phyloP scores from a whole-genome alignment of 2,113 vertebrate genomes.

The Protobothrops mucrosquamatus region DNA sequence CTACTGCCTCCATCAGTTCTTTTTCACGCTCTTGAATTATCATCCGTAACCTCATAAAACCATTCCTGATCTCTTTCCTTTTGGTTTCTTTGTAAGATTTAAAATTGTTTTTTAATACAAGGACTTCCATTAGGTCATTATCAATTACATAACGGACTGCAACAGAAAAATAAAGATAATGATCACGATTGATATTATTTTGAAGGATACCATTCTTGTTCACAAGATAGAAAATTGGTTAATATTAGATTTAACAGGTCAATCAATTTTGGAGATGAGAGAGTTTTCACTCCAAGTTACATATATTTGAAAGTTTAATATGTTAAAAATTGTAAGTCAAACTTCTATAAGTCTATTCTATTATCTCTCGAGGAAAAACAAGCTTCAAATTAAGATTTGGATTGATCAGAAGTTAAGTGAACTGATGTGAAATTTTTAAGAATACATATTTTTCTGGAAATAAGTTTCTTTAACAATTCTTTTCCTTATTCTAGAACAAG shows the following conservation, averaged over 20 bases:
- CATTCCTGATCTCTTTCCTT: constrained; percentile 63
- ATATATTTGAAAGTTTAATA: neutral
- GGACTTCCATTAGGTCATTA: constrained; percentile 66
- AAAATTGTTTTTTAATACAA: constrained; percentile 60
- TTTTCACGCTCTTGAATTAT: constrained; percentile 65
- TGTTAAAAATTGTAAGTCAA: neutral
- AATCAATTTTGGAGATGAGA: neutral
- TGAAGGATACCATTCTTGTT: constrained; percentile 1
- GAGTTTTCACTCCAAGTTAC: neutral
- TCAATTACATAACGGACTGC: constrained; percentile 62
- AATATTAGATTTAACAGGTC: neutral
- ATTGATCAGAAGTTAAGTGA: neutral
- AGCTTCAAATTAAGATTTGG: neutral
- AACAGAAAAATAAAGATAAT: constrained; percentile 42
- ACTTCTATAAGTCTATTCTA: neutral
- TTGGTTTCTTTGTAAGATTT: constrained; percentile 62
- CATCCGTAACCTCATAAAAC: constrained; percentile 59
- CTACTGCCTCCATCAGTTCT: constrained; percentile 60
- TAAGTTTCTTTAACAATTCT: neutral
- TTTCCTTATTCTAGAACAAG: neutral
- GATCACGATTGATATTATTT: constrained; percentile 4
- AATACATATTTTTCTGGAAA: neutral
- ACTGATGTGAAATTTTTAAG: neutral
- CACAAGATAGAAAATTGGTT: neutral
- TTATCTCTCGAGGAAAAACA: neutral